Conservation (phyloP, 1,140 invertebrate genomes). For the Melipona quadrifasciata region DNA sequence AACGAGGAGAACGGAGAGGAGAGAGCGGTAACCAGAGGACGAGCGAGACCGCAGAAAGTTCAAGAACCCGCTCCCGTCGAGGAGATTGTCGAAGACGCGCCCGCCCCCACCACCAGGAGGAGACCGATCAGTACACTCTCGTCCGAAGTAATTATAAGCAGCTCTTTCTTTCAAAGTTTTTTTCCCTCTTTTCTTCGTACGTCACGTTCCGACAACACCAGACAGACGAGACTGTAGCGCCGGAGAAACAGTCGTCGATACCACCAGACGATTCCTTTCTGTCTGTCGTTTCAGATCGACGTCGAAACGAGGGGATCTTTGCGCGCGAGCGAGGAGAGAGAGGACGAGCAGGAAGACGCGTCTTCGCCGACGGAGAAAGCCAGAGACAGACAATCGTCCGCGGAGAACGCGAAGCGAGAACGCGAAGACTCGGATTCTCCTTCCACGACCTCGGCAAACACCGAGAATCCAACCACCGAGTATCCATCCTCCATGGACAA, state of each 20-base stretch:
- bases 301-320: conserved; percentile 70
- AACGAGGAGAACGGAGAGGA: conserved; percentile 81
- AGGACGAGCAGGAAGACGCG: conserved; percentile 61
- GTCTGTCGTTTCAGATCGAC: conserved; percentile 51
- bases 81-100: conserved; percentile 66
- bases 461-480: conserved; percentile 83
- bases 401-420: conserved; percentile 53
- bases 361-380: conserved; percentile 27
- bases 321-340: conserved; percentile 55
- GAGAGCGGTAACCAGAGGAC: conserved; percentile 55
- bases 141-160: conserved; percentile 63
- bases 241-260: no score
- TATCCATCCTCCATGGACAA: conserved; percentile 87
- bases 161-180: not conserved
- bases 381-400: conserved; percentile 25
- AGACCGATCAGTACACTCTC: conserved; percentile 56
- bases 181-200: no score
- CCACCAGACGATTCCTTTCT: no score
- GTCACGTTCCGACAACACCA: no score
- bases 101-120: conserved; percentile 64
- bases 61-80: conserved; percentile 71
- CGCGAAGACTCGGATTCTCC: conserved; percentile 48
- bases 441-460: conserved; percentile 34
- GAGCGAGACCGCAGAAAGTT: conserved; percentile 69
- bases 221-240: no score